These are phyloP conservation scores for Cephus rjabovi DNA, from an alignment of 2,888 invertebrate species.

Conservation along the genomic window DNA sequence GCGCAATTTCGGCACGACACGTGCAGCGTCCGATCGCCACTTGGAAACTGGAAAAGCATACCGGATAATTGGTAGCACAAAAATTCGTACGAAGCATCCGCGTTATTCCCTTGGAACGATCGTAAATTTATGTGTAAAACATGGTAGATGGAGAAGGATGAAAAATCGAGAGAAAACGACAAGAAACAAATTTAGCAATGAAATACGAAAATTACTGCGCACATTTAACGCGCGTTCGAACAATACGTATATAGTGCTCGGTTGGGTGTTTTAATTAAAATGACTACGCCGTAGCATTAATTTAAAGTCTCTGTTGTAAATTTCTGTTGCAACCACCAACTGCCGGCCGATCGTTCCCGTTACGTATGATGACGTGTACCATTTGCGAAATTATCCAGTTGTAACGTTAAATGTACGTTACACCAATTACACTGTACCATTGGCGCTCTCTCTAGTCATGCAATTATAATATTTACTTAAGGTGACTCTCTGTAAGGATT, in stretches of 20 bases:
- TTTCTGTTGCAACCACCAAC: neutral
- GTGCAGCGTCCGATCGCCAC: neutral
- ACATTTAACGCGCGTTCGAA: slow-evolving; percentile 14
- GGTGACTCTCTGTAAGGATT: neutral
- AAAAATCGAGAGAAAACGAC: neutral
- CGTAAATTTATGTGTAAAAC: neutral
- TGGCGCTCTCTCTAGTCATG: neutral
- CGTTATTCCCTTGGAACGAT: neutral
- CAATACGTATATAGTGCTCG: neutral
- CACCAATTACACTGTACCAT: neutral
- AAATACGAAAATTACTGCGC: slow-evolving; percentile 40
- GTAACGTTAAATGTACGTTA: neutral
- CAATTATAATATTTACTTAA: neutral
- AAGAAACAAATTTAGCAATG: neutral
- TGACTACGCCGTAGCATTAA: neutral
- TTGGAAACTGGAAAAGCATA: neutral
- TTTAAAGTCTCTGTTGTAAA: neutral
- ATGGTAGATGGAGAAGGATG: neutral
- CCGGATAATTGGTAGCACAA: neutral
- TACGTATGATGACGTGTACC: neutral
- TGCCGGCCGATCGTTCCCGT: neutral
- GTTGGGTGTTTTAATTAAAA: neutral
- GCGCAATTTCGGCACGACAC: neutral
- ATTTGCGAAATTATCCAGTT: neutral
- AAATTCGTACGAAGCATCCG: neutral